Base-by-base conservation (phyloP, 92 coral and sea anemone species). In the Palythoa heliodiscus region DNA sequence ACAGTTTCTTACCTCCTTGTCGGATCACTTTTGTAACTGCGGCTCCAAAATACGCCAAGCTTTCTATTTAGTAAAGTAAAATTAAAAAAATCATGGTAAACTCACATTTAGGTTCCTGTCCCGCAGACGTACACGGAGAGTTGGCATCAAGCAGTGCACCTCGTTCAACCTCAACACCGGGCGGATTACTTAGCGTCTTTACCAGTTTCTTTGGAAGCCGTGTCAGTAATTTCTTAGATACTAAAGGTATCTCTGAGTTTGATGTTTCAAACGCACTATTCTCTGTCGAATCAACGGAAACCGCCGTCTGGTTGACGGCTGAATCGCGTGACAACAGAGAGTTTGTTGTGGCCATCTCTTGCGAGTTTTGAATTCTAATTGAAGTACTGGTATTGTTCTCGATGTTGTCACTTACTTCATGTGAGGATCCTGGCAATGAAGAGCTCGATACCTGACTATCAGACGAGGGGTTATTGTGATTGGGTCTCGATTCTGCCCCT, bases 111-210 rank as follows among this genome's bases (percentile, higher is more conserved):
- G 67, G 43, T 1, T 5, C 16, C 19, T 76, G 63, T 16, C 16
- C 81, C 25, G 63, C 15, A 23, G 81, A 29, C 13, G 66, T 29
- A 13, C 63, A 11, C 8, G 79, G 79, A 3, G 79, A 75, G 11
- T 7, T 54, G 11, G 47, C 25, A 14, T 76, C 66, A 5, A 53
- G 11, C 22, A 48, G 60, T 17, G 78, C 48, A 25, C 13, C 81
- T 76, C 61, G 81, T 25, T 57, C 40, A 14, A 17, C 23, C 39
- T 53, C 23, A 20, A 3, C 47, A 53, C 25, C 81, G 19, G 81
- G n/a, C 2, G 81, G 81, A 29, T 35, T 53, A 54, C 81, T 76
- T 0, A 54, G 20, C 9, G 81, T 76, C 81, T 76, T 76, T 24
- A 76, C 35, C 19, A 53, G 81, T 54, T 76, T 76, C 40, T 24